Evolutionary conservation across 2,797 vertebrate species (phyloP).

Genomic region (Ctenopoma multispine): DNA sequence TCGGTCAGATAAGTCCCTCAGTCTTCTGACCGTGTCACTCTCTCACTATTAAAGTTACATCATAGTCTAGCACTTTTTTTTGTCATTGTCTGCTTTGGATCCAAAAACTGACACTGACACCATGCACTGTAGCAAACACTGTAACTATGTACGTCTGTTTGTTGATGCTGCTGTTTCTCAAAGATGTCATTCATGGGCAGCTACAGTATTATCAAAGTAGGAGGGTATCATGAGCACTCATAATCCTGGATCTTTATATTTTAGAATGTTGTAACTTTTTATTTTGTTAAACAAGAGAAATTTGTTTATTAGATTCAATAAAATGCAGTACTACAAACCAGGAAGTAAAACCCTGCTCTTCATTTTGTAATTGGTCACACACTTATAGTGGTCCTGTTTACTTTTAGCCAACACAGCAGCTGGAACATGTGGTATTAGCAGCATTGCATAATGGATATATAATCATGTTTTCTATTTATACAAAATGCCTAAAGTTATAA

Average conservation of each 20-base stretch:
- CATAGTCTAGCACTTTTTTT: slow-evolving; percentile 48
- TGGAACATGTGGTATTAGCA: slow-evolving; percentile 9
- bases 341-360: slow-evolving; percentile 54
- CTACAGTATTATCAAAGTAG: slow-evolving; percentile 70
- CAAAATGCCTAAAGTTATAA: neutral
- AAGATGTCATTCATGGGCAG: slow-evolving; percentile 83
- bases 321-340: slow-evolving; percentile 84
- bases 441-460: neutral
- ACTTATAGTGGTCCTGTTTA: neutral
- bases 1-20: slow-evolving; percentile 47
- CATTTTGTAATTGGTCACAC: slow-evolving; percentile 24
- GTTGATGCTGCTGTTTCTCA: slow-evolving; percentile 78
- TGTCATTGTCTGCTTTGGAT: slow-evolving; percentile 50
- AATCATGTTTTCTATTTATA: slow-evolving; percentile 17
- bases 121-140: slow-evolving; percentile 57
- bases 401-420: neutral
- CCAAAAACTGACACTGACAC: slow-evolving; percentile 40
- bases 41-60: slow-evolving; percentile 58
- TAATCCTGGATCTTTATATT: slow-evolving; percentile 84
- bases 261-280: slow-evolving; percentile 86
- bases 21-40: slow-evolving; percentile 36
- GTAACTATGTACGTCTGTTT: slow-evolving; percentile 69
- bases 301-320: slow-evolving; percentile 86
- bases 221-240: slow-evolving; percentile 67
- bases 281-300: slow-evolving; percentile 84